Percentiles rank a stretch among this genome's conserved stretches.
These are phyloP conservation scores for Chiridota heheva DNA, from an alignment of 35 echinoderm and acorn worm species.

Conservation along the genomic window DNA sequence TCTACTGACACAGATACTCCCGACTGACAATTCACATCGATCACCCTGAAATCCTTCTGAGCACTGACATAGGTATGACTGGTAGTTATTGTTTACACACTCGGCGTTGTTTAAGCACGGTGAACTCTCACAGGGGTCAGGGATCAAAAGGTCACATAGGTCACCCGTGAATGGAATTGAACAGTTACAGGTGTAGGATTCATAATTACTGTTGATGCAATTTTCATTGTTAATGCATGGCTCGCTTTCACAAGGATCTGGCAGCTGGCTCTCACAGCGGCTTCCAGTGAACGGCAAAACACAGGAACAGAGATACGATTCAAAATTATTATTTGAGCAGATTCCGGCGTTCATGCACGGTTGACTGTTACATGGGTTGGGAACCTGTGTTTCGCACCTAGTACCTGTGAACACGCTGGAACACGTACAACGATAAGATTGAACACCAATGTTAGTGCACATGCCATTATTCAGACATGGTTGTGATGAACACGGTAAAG, in stretches of 20 bases:
- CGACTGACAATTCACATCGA: slow-evolving; percentile 48
- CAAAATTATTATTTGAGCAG: slow-evolving; percentile 25
- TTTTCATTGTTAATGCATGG: slow-evolving; percentile 65
- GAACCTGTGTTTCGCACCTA: not conserved
- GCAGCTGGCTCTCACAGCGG: slow-evolving; percentile 22
- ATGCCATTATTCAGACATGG: slow-evolving; percentile 54
- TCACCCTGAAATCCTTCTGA: slow-evolving; percentile 29
- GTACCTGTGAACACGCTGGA: slow-evolving; percentile 6
- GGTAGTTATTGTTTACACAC: slow-evolving; percentile 47
- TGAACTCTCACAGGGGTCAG: slow-evolving; percentile 45
- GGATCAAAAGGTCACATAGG: slow-evolving; percentile 18
- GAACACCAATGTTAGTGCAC: slow-evolving; percentile 16
- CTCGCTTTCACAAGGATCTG: slow-evolving; percentile 54
- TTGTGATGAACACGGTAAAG: slow-evolving; percentile 37
- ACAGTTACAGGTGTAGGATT: slow-evolving; percentile 21
- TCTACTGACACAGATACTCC: slow-evolving; percentile 25
- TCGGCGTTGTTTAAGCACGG: slow-evolving; percentile 56
- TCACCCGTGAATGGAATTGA: not conserved
- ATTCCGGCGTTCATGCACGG: slow-evolving; percentile 46
- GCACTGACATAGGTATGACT: slow-evolving; percentile 54
- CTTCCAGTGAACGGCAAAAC: slow-evolving; percentile 27
- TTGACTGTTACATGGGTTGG: slow-evolving; percentile 43
- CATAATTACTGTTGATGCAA: slow-evolving; percentile 23
- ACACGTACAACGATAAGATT: slow-evolving; percentile 53
- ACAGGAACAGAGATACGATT: slow-evolving; percentile 3